phyloP scores from a whole-genome alignment of 2,888 invertebrate genomes.

The Willowsia nigromaculata region DNA sequence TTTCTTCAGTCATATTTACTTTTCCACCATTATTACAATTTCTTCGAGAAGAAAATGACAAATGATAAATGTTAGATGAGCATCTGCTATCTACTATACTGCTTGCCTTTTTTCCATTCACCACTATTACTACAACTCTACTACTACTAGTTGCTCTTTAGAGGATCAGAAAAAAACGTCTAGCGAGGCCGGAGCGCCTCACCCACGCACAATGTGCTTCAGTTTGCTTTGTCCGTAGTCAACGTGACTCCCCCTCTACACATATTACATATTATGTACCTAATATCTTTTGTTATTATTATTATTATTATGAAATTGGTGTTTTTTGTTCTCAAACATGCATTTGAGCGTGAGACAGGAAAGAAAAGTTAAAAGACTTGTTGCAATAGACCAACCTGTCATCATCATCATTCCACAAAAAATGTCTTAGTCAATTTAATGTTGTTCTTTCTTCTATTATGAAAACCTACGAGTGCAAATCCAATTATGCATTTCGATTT shows the following conservation, averaged over 20 bases:
- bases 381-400: not conserved
- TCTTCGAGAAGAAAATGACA: not conserved
- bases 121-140: not conserved
- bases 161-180: not conserved
- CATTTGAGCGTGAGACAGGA: not conserved
- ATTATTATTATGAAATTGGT: not conserved
- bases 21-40: not conserved
- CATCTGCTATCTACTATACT: not conserved
- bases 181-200: not conserved
- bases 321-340: not conserved
- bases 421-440: not conserved
- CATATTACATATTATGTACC: too few species aligned
- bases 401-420: too few species aligned
- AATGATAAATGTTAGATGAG: not conserved
- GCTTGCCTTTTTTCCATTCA: not conserved
- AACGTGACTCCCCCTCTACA: slow-evolving; percentile 24
- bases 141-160: not conserved
- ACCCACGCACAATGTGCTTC: slow-evolving; percentile 29
- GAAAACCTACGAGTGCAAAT: not conserved
- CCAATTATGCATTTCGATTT: not conserved
- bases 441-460: not conserved
- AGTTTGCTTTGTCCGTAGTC: slow-evolving; percentile 17
- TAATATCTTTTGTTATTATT: not conserved
- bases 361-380: not conserved
- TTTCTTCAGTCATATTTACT: not conserved